Evolutionary conservation across 2,113 vertebrate species (phyloP).

Genomic region (Romanogobio albipinnatus): DNA sequence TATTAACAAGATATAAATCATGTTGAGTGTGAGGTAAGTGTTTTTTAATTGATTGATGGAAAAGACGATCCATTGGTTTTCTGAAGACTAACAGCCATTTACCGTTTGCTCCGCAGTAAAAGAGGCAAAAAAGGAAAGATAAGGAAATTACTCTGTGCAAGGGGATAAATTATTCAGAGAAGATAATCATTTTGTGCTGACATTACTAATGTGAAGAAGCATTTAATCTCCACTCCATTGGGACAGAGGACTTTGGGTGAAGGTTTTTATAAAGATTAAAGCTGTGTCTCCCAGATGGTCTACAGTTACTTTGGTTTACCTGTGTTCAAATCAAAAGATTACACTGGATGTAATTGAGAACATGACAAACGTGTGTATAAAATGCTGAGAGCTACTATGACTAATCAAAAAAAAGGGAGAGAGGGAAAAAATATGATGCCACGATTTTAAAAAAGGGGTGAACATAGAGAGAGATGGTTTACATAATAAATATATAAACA

Average conservation of each 20-base stretch:
- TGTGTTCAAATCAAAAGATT: neutral
- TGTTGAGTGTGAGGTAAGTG: conserved; percentile 99
- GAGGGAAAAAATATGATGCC: no score
- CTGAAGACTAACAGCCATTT: conserved; percentile 91
- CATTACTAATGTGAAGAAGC: conserved; percentile 98
- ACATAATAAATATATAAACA: no score
- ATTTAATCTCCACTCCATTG: conserved; percentile 90
- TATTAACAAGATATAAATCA: conserved; percentile 99
- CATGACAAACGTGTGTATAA: neutral
- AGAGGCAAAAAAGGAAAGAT: conserved; percentile 87
- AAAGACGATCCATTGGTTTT: conserved; percentile 89
- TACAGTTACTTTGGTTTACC: conserved; percentile 10
- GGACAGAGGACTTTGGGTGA: conserved; percentile 66
- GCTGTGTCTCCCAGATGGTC: conserved; percentile 49
- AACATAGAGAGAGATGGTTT: no score
- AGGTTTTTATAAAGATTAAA: conserved; percentile 82
- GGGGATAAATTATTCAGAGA: conserved; percentile 98
- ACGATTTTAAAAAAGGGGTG: no score
- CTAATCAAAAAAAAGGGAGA: no score
- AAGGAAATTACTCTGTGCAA: conserved; percentile 87
- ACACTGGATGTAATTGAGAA: neutral
- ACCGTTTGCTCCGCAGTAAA: conserved; percentile 83
- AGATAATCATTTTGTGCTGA: conserved; percentile 98
- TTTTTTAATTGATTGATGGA: conserved; percentile 99
- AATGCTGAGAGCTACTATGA: neutral